Evolutionary conservation across 2,113 vertebrate genomes (phyloP).

Genomic region (Peromyscus polionotus): DNA sequence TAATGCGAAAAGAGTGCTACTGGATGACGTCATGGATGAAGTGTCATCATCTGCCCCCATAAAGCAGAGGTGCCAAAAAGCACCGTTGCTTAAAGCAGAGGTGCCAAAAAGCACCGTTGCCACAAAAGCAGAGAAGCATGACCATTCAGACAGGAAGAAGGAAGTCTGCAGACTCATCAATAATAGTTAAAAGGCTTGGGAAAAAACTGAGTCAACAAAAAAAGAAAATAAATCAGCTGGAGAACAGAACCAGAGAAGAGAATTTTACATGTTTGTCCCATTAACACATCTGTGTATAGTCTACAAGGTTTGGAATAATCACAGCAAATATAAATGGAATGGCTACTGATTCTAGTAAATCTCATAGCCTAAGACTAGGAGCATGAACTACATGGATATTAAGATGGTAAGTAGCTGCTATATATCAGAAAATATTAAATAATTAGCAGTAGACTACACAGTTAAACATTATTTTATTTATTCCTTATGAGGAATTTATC

Average conservation of each 20-base stretch:
- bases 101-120: too few species aligned
- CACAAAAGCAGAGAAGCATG: accelerated
- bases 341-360: neutral
- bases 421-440: neutral
- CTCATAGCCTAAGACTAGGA: neutral
- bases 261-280: neutral
- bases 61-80: neutral
- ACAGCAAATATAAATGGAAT: neutral
- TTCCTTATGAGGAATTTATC: neutral
- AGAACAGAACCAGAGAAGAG: accelerated
- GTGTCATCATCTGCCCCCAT: neutral
- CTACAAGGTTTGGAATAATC: neutral
- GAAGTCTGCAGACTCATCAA: neutral
- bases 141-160: neutral
- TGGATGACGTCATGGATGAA: neutral
- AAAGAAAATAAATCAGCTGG: neutral
- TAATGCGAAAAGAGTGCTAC: neutral
- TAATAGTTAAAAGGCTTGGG: neutral
- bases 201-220: neutral
- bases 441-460: neutral
- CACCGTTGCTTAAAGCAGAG: neutral
- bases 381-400: neutral
- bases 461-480: neutral
- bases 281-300: neutral
- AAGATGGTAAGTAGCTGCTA: neutral